Base-by-base conservation (phyloP, 2,113 vertebrate species). In the Channa maculata region DNA sequence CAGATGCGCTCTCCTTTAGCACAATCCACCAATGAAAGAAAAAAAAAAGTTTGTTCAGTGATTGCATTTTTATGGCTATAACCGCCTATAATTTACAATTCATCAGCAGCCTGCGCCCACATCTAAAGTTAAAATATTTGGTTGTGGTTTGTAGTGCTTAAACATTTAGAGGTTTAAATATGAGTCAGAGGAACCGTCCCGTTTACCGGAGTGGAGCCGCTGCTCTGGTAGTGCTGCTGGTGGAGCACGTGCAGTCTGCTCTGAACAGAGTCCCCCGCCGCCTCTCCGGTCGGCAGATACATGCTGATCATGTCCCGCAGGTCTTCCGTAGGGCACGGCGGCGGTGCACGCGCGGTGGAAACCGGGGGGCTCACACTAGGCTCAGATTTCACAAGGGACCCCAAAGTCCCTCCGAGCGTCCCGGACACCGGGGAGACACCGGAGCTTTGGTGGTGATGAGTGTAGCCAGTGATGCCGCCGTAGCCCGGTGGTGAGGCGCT, bases 251-350 rank as follows among this genome's bases (percentile, higher is more conserved):
- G 97, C 77, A 99, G 96, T 91, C 97, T 95, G 93, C 96, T 96
- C 74, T 96, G 96, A 49, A 96, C 96, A 10, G 96, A 93, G 89
- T 97, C 96, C 13, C 94, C 96, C 51, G 94, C 95, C 48, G 92
- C 93, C 85, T 97, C 97, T 5, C 96, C 96, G 63, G 92, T 92
- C n/a, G 97, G 97, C 93, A 98, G 95, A 89, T 98, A 99, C 97
- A 99, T 98, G 94, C 97, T 98, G 94, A 99, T 99, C 97, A 99
- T 98, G 92, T 99, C 97, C 77, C 97, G 93, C 91, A 99, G 95
- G 93, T 98, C 97, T 86, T 96, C 97, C 58, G 96, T 94, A 36
- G 96, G 95, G 84, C 97, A 98, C 5, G 96, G 95, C 55, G 83
- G 84, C 2, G 83, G 95, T 80, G 79, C 96, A 93, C 82, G 96